Evolutionary conservation across 2,797 vertebrate genomes (phyloP).

Genomic region (Enteromius paludinosus): DNA sequence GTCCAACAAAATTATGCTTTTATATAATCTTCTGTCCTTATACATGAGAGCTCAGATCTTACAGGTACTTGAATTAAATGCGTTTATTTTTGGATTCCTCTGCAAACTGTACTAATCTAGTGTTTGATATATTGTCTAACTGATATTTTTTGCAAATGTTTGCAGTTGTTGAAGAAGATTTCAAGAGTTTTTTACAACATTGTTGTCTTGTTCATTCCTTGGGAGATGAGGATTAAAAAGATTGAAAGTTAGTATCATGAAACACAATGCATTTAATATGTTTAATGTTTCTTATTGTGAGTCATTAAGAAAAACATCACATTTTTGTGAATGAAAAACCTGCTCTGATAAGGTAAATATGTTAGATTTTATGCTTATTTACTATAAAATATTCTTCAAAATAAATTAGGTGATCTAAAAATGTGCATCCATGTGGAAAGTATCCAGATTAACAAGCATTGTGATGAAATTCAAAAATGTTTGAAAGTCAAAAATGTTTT

Average conservation of each 20-base stretch:
- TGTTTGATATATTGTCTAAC: not conserved
- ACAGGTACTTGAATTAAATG: not conserved
- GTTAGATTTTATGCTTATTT: not conserved
- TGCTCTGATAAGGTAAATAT: not conserved
- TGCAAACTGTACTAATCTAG: slow-evolving; percentile 6
- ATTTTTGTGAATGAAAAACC: not conserved
- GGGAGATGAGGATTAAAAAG: slow-evolving; percentile 99
- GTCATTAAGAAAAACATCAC: not conserved
- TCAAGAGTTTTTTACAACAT: slow-evolving; percentile 90
- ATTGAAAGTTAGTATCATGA: slow-evolving; percentile 90
- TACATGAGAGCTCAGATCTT: not conserved
- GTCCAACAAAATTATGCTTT: slow-evolving; percentile 32
- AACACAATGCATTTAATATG: not conserved
- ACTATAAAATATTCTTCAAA: not conserved
- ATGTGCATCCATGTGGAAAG: not conserved
- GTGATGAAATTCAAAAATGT: not conserved
- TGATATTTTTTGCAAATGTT: not conserved
- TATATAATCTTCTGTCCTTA: not conserved
- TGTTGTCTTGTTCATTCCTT: slow-evolving; percentile 92
- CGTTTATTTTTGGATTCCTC: not conserved
- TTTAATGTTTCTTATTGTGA: not conserved
- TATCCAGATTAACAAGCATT: not conserved
- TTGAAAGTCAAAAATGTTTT: no score
- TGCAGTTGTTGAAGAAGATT: slow-evolving; percentile 91
- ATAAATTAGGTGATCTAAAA: not conserved